Evolutionary conservation across 2,797 vertebrate species (phyloP).

Genomic region (Pristis pectinata): DNA sequence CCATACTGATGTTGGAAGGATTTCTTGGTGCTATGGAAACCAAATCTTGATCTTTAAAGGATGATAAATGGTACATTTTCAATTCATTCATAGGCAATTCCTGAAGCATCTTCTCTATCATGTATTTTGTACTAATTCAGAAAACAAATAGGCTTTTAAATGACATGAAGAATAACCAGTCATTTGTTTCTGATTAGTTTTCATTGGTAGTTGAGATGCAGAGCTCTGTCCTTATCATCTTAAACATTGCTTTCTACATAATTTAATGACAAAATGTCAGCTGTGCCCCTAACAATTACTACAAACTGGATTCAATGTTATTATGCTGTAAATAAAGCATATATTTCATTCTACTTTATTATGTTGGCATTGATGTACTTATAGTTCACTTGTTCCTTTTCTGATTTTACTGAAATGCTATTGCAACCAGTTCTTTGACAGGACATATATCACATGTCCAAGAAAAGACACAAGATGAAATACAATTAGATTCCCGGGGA

Average conservation of each 20-base stretch:
- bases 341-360: slow-evolving; percentile 56
- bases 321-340: slow-evolving; percentile 50
- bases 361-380: slow-evolving; percentile 55
- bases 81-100: not conserved
- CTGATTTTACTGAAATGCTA: slow-evolving; percentile 49
- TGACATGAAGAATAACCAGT: not conserved
- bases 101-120: not conserved
- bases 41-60: not conserved
- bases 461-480: slow-evolving; percentile 44
- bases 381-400: slow-evolving; percentile 55
- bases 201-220: not conserved
- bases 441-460: slow-evolving; percentile 49
- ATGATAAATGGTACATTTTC: not conserved
- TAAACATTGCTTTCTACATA: slow-evolving; percentile 52
- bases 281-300: slow-evolving; percentile 54
- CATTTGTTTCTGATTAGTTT: slow-evolving; percentile 19
- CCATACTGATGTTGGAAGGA: not conserved
- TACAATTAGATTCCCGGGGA: slow-evolving; percentile 44
- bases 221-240: slow-evolving; percentile 45
- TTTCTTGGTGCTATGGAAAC: not conserved
- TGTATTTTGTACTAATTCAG: slow-evolving; percentile 1
- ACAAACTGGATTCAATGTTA: slow-evolving; percentile 50
- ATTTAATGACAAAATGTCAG: slow-evolving; percentile 52
- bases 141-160: not conserved
- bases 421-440: slow-evolving; percentile 56